Evolutionary conservation across 2,797 vertebrate species (phyloP), one percentile per base, ranked within the genome.

Genomic region (Gymnothorax javanicus): DNA sequence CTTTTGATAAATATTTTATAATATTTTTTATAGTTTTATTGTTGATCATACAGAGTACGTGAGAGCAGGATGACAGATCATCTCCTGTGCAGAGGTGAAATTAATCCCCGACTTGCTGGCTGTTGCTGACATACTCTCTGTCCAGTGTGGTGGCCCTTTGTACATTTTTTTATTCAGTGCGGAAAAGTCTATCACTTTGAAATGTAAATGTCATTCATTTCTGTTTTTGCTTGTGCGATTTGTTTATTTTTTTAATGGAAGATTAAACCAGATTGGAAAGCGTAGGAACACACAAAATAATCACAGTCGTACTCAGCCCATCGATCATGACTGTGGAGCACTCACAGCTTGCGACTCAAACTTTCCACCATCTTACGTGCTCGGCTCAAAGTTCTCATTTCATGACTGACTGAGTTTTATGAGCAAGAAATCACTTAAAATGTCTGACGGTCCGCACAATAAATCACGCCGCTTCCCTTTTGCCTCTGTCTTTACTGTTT

Each of bases 331-430:
- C 60, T 25, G 77, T 58, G 23, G 83, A 43, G 11, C 83, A 50
- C 59, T 8, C 33, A 20, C 20, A 13, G 86, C 69, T 54, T 69
- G 43, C 27, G 52, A 11, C 11, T 82, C 86, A 83, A 81, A 43
- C 59, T 58, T 77, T 23, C 79, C 56, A 5, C 25, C 25, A 25
- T 58, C 79, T 57, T 50, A 50, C 95, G 94, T 94, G 92, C 92
- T 91, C 91, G 86, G 77, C 73, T 94, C 95, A 94, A 95, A 92
- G 90, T 93, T 91, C 94, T 94, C 93, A 94, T 96, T 95, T 96
- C 94, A 96, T 95, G 95, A 94, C 93, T 93, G 95, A 91, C 91
- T 94, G 92, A 92, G 93, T 93, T 94, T 96, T 94, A 95, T 95
- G 91, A 95, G 91, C 89, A 91, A 93, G 93, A 94, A 94, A 94